phyloP scores from a whole-genome alignment of 2,888 invertebrate genomes.

The Orthosia cruda region DNA sequence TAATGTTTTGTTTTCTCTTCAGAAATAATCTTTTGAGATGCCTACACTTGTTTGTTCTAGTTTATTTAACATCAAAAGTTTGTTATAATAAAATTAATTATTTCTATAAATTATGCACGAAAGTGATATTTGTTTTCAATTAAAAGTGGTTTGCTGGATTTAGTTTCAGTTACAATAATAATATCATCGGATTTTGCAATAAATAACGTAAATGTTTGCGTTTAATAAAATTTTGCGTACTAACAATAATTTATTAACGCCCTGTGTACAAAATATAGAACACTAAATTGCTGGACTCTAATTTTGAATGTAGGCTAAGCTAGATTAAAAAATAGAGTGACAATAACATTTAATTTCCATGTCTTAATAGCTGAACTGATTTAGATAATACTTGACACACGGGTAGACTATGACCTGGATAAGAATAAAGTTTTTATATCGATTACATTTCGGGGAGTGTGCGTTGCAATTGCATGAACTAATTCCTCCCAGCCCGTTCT shows the following conservation, averaged over 20 bases:
- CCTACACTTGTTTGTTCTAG: slow-evolving; percentile 9
- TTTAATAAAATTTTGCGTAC: neutral
- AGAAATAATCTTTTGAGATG: slow-evolving; percentile 34
- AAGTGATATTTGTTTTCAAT: slow-evolving; percentile 20
- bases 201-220: slow-evolving; percentile 9
- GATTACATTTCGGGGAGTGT: no score
- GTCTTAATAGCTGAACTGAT: no score
- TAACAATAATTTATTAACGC: neutral
- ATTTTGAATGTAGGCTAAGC: neutral
- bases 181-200: neutral
- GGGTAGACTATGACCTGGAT: no score
- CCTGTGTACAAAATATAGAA: neutral
- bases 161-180: neutral
- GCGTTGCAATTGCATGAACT: no score
- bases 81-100: slow-evolving; percentile 3
- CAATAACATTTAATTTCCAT: no score
- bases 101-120: slow-evolving; percentile 3
- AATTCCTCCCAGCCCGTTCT: no score
- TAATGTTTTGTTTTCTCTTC: slow-evolving; percentile 28
- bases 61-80: slow-evolving; percentile 34
- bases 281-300: neutral
- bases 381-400: no score
- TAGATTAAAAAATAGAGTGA: no score
- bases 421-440: no score
- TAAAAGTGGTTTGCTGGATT: neutral